Evolutionary conservation across 35 echinoderm and acorn worm genomes (phyloP), one percentile per base, ranked within the genome.

Genomic region (Heliocidaris erythrogramma): DNA sequence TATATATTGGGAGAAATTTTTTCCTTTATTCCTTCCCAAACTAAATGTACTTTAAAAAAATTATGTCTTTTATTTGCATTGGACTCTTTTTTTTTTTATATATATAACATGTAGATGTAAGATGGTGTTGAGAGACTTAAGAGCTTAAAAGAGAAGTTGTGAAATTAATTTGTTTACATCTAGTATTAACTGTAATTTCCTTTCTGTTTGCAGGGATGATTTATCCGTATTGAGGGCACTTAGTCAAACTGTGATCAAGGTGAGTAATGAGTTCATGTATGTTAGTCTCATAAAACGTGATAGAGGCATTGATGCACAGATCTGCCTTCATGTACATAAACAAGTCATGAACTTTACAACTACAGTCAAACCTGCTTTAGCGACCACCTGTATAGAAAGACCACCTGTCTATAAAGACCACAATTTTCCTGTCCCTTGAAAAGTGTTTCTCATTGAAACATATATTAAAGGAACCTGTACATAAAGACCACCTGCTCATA

Each of bases 201-300:
- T 2, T 89, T 13, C 31, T 89, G 12, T 84, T 32, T 89, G 32
- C 87, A 89, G 87, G 87, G 87, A 89, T 89, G 87, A 89, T 32
- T 89, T 89, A 48, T 32, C 87, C 31, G 87, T 89, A 48, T 89
- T 89, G 31, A 89, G 31, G 29, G 87, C 87, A 47, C 32, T 89
- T 17, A 89, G 87, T 89, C 31, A 89, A 89, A 89, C 87, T 89
- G 87, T 89, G 3, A 48, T 0, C 87, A 89, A 89, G 87, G 87
- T 89, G 47, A 47, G 87, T 89, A 21, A 29, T 8, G 27, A 86
- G 12, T 86, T 2, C 21, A 29, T 86, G 27, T 86, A 29, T 86
- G 27, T 86, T 18, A 11, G 9, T 30, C 85, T 30, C 9, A 30
- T 24, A 86, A 86, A 29, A 9, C 29, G 29, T 86, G 85, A 30